Percentiles rank a stretch among this genome's conserved stretches.
Evolutionary conservation across 2,888 invertebrate species (phyloP).

Genomic region (Mantis religiosa): DNA sequence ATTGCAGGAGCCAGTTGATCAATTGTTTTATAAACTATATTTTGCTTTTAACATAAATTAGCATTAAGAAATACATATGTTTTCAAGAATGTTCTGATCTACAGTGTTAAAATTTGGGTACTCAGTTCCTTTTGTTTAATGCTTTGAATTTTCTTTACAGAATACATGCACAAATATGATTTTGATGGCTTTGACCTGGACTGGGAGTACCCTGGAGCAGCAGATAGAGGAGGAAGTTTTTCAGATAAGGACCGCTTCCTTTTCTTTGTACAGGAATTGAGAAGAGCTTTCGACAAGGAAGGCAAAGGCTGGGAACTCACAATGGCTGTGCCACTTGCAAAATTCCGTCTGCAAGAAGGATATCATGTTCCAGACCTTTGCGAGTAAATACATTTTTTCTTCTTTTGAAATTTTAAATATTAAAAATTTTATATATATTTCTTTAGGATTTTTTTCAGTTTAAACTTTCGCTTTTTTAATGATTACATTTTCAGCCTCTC

Average conservation of each 20-base stretch:
- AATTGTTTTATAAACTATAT: too few species aligned
- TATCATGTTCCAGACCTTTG: slow-evolving; percentile 87
- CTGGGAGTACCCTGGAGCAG: slow-evolving; percentile 88
- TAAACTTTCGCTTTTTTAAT: too few species aligned
- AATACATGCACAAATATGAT: slow-evolving; percentile 68
- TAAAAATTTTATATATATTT: neutral
- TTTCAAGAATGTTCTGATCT: too few species aligned
- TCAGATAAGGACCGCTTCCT: slow-evolving; percentile 80
- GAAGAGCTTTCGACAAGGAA: slow-evolving; percentile 70
- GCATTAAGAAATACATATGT: too few species aligned
- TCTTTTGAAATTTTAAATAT: neutral
- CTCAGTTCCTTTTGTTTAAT: neutral
- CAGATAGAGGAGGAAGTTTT: slow-evolving; percentile 79
- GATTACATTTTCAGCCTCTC: too few species aligned
- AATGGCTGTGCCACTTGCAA: slow-evolving; percentile 84
- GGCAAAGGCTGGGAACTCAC: slow-evolving; percentile 81
- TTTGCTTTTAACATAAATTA: too few species aligned
- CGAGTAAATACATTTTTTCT: slow-evolving; percentile 57
- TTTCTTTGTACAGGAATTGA: slow-evolving; percentile 75
- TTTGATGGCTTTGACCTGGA: slow-evolving; percentile 86
- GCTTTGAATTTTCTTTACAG: slow-evolving; percentile 42
- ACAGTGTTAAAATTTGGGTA: too few species aligned
- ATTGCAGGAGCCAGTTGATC: too few species aligned
- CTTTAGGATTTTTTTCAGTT: too few species aligned
- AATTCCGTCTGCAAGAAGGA: slow-evolving; percentile 81